These are phyloP conservation scores for Ascidia mentula DNA, from an alignment of 23 tunicate species.

Conservation along the genomic window DNA sequence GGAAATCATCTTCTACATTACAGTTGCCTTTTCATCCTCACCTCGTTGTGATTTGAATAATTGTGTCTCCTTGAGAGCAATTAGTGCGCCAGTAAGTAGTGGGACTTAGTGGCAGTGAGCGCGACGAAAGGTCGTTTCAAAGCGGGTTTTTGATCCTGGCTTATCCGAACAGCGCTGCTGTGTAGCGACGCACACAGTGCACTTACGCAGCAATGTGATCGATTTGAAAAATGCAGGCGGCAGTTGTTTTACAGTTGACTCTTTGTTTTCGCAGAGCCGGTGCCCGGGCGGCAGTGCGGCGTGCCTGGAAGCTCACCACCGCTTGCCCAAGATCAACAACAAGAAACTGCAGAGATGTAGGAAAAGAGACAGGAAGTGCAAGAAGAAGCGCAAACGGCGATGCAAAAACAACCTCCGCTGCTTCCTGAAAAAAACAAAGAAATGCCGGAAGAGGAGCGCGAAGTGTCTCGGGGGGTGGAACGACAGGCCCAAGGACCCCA, in stretches of 20 bases:
- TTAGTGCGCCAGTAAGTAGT: not conserved
- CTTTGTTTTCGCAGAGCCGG: slow-evolving; percentile 4
- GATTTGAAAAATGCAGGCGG: not conserved
- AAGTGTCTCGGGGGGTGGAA: not conserved
- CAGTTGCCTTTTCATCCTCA: not conserved
- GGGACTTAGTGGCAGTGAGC: not conserved
- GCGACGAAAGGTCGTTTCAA: not conserved
- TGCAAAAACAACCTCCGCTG: slow-evolving; percentile 22
- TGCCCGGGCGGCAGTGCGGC: slow-evolving; percentile 5
- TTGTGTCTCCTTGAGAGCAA: not conserved
- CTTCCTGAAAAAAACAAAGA: not conserved
- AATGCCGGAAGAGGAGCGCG: slow-evolving; percentile 9
- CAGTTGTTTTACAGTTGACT: not conserved
- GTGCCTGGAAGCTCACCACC: no score
- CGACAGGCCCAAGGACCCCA: not conserved
- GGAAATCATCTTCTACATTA: not conserved
- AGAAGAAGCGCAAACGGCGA: slow-evolving; percentile 1
- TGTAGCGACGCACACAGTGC: not conserved
- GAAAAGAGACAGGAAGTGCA: slow-evolving; percentile 27
- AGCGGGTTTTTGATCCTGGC: not conserved
- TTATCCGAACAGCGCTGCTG: no score
- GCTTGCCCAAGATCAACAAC: not conserved
- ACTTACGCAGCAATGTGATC: not conserved
- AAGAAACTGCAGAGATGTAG: slow-evolving; percentile 29
- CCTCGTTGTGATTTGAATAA: not conserved